Conservation (phyloP, 1,140 invertebrate genomes). For the Zelostemma sp. region DNA sequence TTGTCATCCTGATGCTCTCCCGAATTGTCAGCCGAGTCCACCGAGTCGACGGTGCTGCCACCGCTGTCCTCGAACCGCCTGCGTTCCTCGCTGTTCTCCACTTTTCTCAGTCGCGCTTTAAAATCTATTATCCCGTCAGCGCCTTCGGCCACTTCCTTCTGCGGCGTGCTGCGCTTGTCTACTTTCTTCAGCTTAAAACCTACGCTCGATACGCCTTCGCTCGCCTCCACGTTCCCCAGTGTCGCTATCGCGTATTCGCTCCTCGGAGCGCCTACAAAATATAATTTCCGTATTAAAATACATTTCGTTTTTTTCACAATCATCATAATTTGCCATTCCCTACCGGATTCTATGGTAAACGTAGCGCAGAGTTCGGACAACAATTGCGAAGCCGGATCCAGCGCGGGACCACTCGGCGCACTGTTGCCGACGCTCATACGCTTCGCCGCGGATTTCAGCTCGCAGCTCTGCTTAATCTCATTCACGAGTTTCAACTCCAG, state of each 20-base stretch:
- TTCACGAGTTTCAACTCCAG: slow-evolving; percentile 83
- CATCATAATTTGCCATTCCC: background rate
- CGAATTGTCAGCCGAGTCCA: slow-evolving; percentile 58
- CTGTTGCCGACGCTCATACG: slow-evolving; percentile 42
- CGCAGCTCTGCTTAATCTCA: slow-evolving; percentile 84
- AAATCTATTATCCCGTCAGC: slow-evolving; percentile 83
- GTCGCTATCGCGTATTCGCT: slow-evolving; percentile 62
- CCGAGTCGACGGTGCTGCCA: slow-evolving; percentile 59
- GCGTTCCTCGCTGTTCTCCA: slow-evolving; percentile 73
- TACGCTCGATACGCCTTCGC: slow-evolving; percentile 48
- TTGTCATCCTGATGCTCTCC: slow-evolving; percentile 85
- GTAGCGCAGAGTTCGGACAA: slow-evolving; percentile 77
- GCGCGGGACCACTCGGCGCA: slow-evolving; percentile 29
- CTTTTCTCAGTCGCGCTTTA: slow-evolving; percentile 86
- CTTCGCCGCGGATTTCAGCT: slow-evolving; percentile 70
- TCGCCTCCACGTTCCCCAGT: slow-evolving; percentile 20
- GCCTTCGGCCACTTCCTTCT: slow-evolving; percentile 70
- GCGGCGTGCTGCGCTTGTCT: slow-evolving; percentile 70
- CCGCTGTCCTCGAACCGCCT: slow-evolving; percentile 62
- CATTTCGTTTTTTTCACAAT: too few species aligned
- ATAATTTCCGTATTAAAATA: slow-evolving; percentile 1
- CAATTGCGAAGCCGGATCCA: slow-evolving; percentile 80
- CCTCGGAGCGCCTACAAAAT: slow-evolving; percentile 32
- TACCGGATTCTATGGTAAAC: slow-evolving; percentile 60
- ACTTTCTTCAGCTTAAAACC: slow-evolving; percentile 77